Evolutionary conservation across 2,888 invertebrate species (phyloP).

Genomic region (Drosophila siamana): DNA sequence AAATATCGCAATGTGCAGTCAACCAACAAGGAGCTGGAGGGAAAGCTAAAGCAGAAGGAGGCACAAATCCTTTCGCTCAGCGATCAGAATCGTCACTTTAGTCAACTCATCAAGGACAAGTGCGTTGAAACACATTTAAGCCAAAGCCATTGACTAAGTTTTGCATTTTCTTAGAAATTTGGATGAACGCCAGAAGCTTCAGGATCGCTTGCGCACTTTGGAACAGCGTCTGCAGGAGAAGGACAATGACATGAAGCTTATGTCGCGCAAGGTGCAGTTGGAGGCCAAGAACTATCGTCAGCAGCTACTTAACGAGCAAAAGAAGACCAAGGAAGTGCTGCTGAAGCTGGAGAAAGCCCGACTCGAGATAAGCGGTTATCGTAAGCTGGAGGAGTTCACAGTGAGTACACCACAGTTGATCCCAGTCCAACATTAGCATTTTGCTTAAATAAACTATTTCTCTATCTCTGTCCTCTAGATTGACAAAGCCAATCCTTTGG

Average conservation of each 20-base stretch:
- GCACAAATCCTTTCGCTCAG: constrained; percentile 88
- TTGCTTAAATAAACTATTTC: too few relatives aligned
- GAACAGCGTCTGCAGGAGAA: constrained; percentile 87
- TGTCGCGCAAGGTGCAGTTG: constrained; percentile 90
- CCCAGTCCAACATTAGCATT: too few relatives aligned
- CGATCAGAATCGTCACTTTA: constrained; percentile 90
- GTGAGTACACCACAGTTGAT: constrained; percentile 49
- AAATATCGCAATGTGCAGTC: constrained; percentile 89
- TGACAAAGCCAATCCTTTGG: constrained; percentile 62
- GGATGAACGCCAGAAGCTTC: constrained; percentile 90
- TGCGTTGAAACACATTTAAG: constrained; percentile 63
- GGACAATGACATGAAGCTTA: constrained; percentile 88
- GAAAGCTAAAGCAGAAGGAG: constrained; percentile 90
- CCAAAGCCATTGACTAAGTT: background rate
- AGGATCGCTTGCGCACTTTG: constrained; percentile 88
- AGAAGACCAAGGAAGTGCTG: constrained; percentile 90
- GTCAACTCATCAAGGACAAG: constrained; percentile 90
- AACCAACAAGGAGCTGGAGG: constrained; percentile 88
- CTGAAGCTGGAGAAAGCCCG: constrained; percentile 87
- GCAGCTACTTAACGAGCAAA: constrained; percentile 89
- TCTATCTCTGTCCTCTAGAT: background rate
- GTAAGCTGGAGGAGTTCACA: constrained; percentile 82
- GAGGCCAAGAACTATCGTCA: constrained; percentile 91
- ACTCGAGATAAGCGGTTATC: constrained; percentile 81
- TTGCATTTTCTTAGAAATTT: constrained; percentile 87